Percentiles rank a stretch among this genome's conserved stretches.
These are phyloP conservation scores for Pandemis corylana DNA, from an alignment of 2,888 invertebrate genomes.

Conservation along the genomic window DNA sequence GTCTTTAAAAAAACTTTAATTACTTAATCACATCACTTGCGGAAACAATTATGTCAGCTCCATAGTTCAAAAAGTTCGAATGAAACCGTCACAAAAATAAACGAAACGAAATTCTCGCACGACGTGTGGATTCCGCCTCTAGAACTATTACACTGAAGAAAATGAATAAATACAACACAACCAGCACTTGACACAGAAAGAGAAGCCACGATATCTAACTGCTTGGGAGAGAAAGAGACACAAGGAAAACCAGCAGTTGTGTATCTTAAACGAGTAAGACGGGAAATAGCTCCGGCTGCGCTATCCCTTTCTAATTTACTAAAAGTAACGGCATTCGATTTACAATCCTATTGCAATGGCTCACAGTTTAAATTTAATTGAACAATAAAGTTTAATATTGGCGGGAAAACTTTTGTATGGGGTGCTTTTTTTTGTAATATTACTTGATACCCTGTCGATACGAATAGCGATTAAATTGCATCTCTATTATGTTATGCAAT, in stretches of 20 bases:
- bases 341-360: background rate
- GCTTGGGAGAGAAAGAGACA: constrained; percentile 59
- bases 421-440: constrained; percentile 25
- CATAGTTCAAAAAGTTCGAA: constrained; percentile 47
- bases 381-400: constrained; percentile 53
- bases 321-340: constrained; percentile 24
- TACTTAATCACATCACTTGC: constrained; percentile 60
- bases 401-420: constrained; percentile 65
- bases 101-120: constrained; percentile 54
- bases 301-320: constrained; percentile 45
- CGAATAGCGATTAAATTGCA: constrained; percentile 24
- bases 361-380: constrained; percentile 32
- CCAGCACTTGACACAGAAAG: constrained; percentile 18
- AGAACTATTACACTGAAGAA: constrained; percentile 60
- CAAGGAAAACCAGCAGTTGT: constrained; percentile 42
- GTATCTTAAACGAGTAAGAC: constrained; percentile 43
- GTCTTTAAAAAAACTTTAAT: constrained; percentile 46
- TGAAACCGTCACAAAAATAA: constrained; percentile 54
- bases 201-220: constrained; percentile 25
- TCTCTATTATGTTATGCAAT: constrained; percentile 19
- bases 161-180: constrained; percentile 19
- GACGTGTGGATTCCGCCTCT: constrained; percentile 50
- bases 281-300: constrained; percentile 42
- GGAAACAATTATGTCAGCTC: constrained; percentile 45
- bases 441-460: constrained; percentile 2